Base-by-base conservation (phyloP, 2,888 invertebrate species). In the Mythimna ferrago region DNA sequence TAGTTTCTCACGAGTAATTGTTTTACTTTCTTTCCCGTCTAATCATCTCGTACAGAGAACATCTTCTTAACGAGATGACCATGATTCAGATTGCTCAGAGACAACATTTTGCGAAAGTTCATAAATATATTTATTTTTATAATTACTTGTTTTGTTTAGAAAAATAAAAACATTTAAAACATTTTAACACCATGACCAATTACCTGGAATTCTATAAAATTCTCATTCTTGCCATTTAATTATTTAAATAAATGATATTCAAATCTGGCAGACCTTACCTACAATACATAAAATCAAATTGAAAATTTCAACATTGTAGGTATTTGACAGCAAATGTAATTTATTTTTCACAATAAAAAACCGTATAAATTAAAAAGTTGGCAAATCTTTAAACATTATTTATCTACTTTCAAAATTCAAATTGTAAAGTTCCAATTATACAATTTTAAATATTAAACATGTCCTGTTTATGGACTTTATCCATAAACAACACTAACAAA, bases 1-100 rank as follows among this genome's bases (percentile, higher is more conserved):
- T 80, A 87, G 88, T 89, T 88, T 89, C 89, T 86, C 90, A 89
- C 82, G 80, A 82, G 63, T 80, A 83, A 85, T 83, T 83, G 76
- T 83, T 87, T 82, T 76, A 88, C 90, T 90, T 90, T 90, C 90
- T 83, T 88, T 84, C 83, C 73, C 70, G 73, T 81, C 68, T 82
- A 80, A 81, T 82, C 76, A 76, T 74, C 66, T 77, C 80, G 65
- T 82, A 63, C 69, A 51, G 48, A 66, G 60, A 62, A 71, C 71
- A 68, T 76, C 54, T 76, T 57, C 73, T 70, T 71, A 76, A 75
- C 63, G 54, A 69, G 71, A 80, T 78, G 78, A 75, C 83, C 74
- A 77, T 81, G 78, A 83, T 76, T 77, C 26, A 72, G 63, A 70
- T 74, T 66, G 60, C 44, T 69, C 38, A 63, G 35, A 73, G 69